These are phyloP conservation scores for Saccostrea echinata DNA, from an alignment of 1,140 invertebrate species.

Conservation along the genomic window DNA sequence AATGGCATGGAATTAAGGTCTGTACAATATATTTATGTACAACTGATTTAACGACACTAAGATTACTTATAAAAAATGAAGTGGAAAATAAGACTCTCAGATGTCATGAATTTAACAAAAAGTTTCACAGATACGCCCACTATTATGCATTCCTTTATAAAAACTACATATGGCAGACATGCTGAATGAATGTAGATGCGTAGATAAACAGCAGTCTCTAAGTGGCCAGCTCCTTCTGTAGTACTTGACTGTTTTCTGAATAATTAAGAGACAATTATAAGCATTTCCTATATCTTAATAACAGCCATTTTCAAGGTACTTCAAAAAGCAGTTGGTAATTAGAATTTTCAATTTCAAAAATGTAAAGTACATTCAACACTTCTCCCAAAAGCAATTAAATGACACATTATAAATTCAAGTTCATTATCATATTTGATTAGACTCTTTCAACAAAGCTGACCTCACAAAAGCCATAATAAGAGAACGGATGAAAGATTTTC, in stretches of 20 bases:
- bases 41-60: too few relatives aligned
- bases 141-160: not conserved
- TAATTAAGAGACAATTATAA: not conserved
- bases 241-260: not conserved
- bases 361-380: conserved; percentile 19
- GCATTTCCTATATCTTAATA: not conserved
- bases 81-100: not conserved
- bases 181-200: conserved; percentile 21
- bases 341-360: conserved; percentile 7
- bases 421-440: conserved; percentile 36
- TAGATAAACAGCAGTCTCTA: not conserved
- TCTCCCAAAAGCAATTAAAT: conserved; percentile 14
- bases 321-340: not conserved
- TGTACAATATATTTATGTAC: too few relatives aligned
- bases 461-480: conserved; percentile 2
- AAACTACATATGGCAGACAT: conserved; percentile 11
- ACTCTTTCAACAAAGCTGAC: conserved; percentile 9
- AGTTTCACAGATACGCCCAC: not conserved
- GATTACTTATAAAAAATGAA: too few relatives aligned
- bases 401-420: conserved; percentile 3
- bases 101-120: not conserved
- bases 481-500: conserved; percentile 18
- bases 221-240: not conserved
- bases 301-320: not conserved
- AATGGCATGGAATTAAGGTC: too few relatives aligned